phyloP scores from a whole-genome alignment of 2,797 vertebrate genomes.

The Jordanella pulchra region DNA sequence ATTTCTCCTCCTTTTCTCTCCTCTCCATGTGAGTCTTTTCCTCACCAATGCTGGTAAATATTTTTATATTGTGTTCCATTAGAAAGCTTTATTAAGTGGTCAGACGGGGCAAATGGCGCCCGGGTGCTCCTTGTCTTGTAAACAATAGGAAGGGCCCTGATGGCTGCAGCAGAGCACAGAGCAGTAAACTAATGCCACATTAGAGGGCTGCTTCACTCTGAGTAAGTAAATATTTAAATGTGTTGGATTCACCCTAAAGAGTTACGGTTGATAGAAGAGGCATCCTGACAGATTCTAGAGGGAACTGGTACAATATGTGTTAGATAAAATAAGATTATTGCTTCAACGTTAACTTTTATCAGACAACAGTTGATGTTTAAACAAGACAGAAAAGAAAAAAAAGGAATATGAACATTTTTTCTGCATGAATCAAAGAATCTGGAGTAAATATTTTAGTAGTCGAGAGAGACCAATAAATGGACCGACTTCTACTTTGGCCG shows the following conservation, averaged over 20 bases:
- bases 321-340: too few species aligned
- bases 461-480: too few species aligned
- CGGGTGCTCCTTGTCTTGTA: constrained; percentile 77
- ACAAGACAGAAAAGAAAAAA: neutral
- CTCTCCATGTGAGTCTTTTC: constrained; percentile 49
- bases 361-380: neutral
- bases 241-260: constrained; percentile 59
- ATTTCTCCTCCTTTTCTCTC: constrained; percentile 12
- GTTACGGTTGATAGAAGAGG: constrained; percentile 27
- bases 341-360: neutral
- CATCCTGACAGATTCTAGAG: constrained; percentile 12
- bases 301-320: constrained; percentile 3
- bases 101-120: constrained; percentile 78
- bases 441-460: neutral
- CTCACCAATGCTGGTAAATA: constrained; percentile 77
- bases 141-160: constrained; percentile 77
- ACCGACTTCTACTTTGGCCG: too few species aligned
- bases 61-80: constrained; percentile 83
- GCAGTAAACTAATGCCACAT: constrained; percentile 74
- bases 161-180: constrained; percentile 67
- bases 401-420: neutral
- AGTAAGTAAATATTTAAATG: constrained; percentile 81
- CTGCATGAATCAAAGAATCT: neutral
- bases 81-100: constrained; percentile 77
- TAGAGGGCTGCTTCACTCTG: constrained; percentile 58